Base-by-base conservation (phyloP, 2,888 invertebrate genomes). In the Quadroppia sp. region DNA sequence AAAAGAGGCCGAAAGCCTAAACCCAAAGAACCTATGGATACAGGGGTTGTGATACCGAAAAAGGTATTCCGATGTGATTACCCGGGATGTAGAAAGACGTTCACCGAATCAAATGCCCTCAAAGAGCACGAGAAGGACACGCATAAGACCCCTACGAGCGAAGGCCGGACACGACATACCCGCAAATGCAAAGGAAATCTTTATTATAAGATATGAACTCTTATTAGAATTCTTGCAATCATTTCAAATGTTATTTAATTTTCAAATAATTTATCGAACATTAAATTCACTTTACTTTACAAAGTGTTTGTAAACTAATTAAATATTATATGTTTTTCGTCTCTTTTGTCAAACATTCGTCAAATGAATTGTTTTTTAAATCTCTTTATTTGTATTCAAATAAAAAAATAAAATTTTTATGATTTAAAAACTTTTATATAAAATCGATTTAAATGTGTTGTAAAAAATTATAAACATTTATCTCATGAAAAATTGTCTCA, bases 171-270 rank as follows among this genome's bases (percentile, higher is more conserved):
- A 3, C 69, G 69, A 28, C 40, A 69, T 42, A 15, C 20, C 6
- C 40, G 69, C 40, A 23, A 20, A 25, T 69, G 69, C 36, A 69
- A 69, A 69, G 69, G 69, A 69, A 69, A 69, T 25, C 69, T 69
- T 40, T 69, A 42, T 45, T 69, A 69, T 28, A 69, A 69, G 45
- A 23, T 69, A 15, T 69, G 15, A 28, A 6, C 9, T 6, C 25
- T 25, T 45, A 13, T 11, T 36, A 1, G 30, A 36, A 20, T 36
- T 59, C 28, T 30, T 59, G 20, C 20, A 50, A 9, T n/a, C 3
- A 50, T 4, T 20, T 50, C 4, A 15, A 50, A 20, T 7, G 3
- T 9, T 20, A 20, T 17, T 50, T n/a, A 50, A 50, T n/a, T n/a
- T n/a, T n/a, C n/a, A n/a, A n/a, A n/a, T n/a, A n/a, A n/a, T n/a